phyloP scores from a whole-genome alignment of 2,797 vertebrate genomes.

The Pipistrellus pygmaeus region DNA sequence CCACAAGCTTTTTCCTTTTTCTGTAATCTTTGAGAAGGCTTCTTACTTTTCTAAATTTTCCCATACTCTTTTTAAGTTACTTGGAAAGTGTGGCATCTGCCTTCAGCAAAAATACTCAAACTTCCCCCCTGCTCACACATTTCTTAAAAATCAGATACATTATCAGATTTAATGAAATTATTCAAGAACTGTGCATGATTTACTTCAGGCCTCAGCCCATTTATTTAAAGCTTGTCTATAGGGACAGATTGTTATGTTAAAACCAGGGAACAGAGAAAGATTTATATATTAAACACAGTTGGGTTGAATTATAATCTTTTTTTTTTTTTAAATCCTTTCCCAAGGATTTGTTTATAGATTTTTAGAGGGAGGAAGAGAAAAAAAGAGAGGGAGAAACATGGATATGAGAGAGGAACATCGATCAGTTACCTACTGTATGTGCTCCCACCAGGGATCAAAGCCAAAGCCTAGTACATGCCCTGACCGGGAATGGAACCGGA shows the following conservation, averaged over 20 bases:
- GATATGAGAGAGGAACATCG: background rate
- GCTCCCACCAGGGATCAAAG: background rate
- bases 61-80: slow-evolving; percentile 16
- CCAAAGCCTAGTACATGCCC: background rate
- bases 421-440: background rate
- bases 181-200: background rate
- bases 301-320: background rate
- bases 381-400: background rate
- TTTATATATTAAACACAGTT: background rate
- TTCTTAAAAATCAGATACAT: slow-evolving; percentile 43
- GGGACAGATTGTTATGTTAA: slow-evolving; percentile 15
- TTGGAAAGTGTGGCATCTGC: slow-evolving; percentile 38
- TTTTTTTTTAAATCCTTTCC: background rate
- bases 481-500: background rate
- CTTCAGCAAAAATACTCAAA: slow-evolving; percentile 42
- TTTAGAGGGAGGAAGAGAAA: background rate
- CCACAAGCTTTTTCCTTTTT: background rate
- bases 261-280: background rate
- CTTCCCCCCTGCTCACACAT: slow-evolving; percentile 33
- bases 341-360: background rate
- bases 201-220: background rate
- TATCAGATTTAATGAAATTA: slow-evolving; percentile 58
- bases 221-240: slow-evolving; percentile 37
- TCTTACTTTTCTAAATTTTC: slow-evolving; percentile 60
- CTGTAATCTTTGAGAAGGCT: background rate